Base-by-base conservation (phyloP, 2,888 invertebrate species). In the Parnassius smintheus region DNA sequence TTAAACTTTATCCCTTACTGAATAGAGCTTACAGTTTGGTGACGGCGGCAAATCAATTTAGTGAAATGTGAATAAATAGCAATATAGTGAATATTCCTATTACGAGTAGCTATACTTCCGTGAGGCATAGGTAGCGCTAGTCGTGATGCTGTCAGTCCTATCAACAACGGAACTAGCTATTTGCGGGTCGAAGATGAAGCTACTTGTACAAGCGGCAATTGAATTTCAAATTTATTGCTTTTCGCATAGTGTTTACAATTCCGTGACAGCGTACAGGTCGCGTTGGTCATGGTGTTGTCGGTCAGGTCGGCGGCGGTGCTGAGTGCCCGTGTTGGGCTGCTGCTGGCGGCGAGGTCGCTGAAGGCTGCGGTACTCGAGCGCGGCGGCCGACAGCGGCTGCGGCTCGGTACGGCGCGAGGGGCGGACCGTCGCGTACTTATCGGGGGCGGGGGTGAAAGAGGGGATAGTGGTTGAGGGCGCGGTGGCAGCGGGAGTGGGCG, bases 221-320 rank as follows among this genome's bases (percentile, higher is more conserved):
- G 0, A 48, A 12, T 48, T n/a, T n/a, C 11, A 11, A 48, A 4
- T 48, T 48, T 4, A 48, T 12, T 11, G 12, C n/a, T n/a, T 4
- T 12, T 12, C 8, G 1, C n/a, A n/a, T n/a, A 48, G 48, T n/a
- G 48, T n/a, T 61, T 71, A 73, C 70, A 75, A 68, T 59, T 75
- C 95, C 62, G 96, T 95, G 70, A 96, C 95, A 57, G 96, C 96
- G 80, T 96, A 96, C 69, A 96, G 81, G 80, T 95, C 93, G 61
- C 92, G 88, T 66, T 90, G 87, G 73, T 89, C 92, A 70, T 85
- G 83, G 22, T 72, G 74, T 63, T 75, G 69, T 86, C 54, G 65
- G 48, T 48, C 48, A n/a, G 48, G 48, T 58, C 67, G 56, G 70
- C 71, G 65, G 59, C 75, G 70, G 65, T 77, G 70, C 74, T 75